Evolutionary conservation across 2,797 vertebrate species (phyloP), one percentile per base, ranked within the genome.

Genomic region (Pseudochirops corinnae): DNA sequence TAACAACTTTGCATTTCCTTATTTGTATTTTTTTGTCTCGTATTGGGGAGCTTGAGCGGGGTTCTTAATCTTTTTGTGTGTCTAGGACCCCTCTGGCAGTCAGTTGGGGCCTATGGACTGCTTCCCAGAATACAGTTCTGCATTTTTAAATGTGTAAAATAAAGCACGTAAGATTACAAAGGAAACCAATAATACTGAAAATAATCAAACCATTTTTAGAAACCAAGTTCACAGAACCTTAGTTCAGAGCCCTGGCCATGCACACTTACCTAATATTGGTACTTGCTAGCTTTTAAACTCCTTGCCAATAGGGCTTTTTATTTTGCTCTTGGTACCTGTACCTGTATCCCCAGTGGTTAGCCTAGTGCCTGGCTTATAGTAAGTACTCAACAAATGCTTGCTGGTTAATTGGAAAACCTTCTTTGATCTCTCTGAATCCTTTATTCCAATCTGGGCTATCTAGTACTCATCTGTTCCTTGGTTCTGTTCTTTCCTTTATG

Each of bases 391-490:
- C 24, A 50, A 82, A 46, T 46, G n/a, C 14, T 50, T 87, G 9
- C 12, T 87, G 39, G 21, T 21, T 82, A n/a, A 82, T 24, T 21
- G 33, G 33, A 74, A 74, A 33, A 39, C 14, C 33, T 60, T 10
- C 57, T 60, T 10, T 60, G 26, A 60, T 11, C 56, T 90, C 90
- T 56, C 57, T 9, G 16, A 26, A 5, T 1, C 46, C 2, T 91
- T 91, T 31, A 0, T 28, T 39, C 57, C 53, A 3, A n/a, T n/a
- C 0, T 7, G 50, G 50, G 14, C 9, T 21, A 5, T 26, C 10
- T 5, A 50, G 57, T 1, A 1, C n/a, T 39, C 67, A 39, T 46
- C 1, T 5, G 0, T 1, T 9, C 28, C 1, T 28, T 56, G 0
- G 0, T 60, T 92, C 55, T 10, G 4, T 74, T 21, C 1, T 1